Conservation (phyloP, 2,113 vertebrate species). For the Orthonyx spaldingii region DNA sequence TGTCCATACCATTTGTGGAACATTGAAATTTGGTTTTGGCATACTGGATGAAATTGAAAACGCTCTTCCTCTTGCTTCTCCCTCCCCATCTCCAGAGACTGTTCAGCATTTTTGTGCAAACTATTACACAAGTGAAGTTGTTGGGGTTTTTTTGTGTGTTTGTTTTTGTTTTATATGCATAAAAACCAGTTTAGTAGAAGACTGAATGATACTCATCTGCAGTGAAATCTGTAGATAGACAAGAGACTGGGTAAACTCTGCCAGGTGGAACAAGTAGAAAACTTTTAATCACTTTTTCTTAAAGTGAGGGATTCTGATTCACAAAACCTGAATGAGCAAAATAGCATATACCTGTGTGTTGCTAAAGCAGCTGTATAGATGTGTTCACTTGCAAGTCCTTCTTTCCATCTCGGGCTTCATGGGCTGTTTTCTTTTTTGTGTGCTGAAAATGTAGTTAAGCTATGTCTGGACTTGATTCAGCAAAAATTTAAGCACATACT, state of each 20-base stretch:
- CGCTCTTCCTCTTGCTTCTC: conserved; percentile 27
- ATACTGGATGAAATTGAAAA: conserved; percentile 15
- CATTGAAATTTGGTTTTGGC: neutral
- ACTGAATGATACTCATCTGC: neutral
- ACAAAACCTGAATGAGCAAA: neutral
- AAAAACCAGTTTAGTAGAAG: neutral
- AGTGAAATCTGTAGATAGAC: neutral
- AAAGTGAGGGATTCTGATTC: neutral
- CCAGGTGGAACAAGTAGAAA: neutral
- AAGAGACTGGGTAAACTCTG: neutral
- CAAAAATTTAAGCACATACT: neutral
- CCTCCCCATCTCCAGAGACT: conserved; percentile 1
- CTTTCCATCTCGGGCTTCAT: neutral
- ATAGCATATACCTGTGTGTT: rapidly evolving
- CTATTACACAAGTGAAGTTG: neutral
- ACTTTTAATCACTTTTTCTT: neutral
- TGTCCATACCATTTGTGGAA: neutral
- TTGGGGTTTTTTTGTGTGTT: neutral
- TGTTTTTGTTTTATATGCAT: neutral
- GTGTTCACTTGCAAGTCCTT: neutral
- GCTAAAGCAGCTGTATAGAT: neutral
- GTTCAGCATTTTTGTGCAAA: conserved; percentile 6
- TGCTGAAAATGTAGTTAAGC: neutral
- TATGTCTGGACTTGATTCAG: neutral
- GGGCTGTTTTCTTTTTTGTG: neutral